These are phyloP conservation scores for Limnephilus auricula DNA, from an alignment of 2,888 invertebrate species.

Conservation along the genomic window DNA sequence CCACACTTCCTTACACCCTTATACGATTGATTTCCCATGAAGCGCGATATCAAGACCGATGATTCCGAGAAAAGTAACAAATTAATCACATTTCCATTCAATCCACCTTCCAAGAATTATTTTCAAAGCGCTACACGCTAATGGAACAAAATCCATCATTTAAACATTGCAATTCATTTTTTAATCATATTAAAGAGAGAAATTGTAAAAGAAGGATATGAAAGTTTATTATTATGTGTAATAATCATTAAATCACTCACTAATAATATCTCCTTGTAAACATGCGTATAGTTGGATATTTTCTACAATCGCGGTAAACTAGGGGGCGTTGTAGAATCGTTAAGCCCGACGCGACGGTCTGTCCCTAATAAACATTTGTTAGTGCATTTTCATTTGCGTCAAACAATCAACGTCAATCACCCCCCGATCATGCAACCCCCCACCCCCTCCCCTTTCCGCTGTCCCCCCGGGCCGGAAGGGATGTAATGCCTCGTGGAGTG, in stretches of 20 bases:
- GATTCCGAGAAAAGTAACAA: too few species aligned
- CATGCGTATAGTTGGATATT: conserved; percentile 1
- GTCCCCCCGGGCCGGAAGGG: conserved; percentile 30
- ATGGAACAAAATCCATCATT: neutral
- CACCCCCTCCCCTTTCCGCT: conserved; percentile 5
- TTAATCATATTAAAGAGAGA: too few species aligned
- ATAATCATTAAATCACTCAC: neutral
- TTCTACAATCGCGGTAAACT: conserved; percentile 9
- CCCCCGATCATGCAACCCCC: conserved; percentile 46
- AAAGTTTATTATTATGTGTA: neutral
- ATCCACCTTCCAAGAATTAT: neutral
- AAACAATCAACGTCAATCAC: conserved; percentile 62
- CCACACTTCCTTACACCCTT: too few species aligned
- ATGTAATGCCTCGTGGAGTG: conserved; percentile 34
- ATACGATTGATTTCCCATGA: neutral
- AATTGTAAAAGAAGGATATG: too few species aligned
- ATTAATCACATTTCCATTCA: too few species aligned
- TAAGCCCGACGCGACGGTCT: conserved; percentile 3
- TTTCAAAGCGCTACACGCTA: too few species aligned
- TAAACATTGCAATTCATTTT: too few species aligned
- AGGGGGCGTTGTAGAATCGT: conserved; percentile 20
- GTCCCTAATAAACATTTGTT: conserved; percentile 53
- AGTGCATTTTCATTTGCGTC: conserved; percentile 62
- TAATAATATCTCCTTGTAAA: neutral
- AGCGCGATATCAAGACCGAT: neutral